Evolutionary conservation across 2,797 vertebrate species (phyloP), one percentile per base, ranked within the genome.

Genomic region (Neostethus bicornis): DNA sequence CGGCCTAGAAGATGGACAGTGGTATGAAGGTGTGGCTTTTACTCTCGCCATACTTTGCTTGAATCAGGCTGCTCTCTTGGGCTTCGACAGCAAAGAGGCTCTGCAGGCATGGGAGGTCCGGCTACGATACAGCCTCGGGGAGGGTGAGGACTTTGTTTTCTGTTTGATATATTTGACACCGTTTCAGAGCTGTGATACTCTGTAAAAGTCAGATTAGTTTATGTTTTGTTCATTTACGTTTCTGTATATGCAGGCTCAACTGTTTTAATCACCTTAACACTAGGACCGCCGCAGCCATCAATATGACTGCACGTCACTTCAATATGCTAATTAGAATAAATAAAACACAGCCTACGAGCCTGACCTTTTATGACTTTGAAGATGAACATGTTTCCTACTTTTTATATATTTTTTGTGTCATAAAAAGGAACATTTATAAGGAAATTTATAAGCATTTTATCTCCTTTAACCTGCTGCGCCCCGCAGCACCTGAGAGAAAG

Each of bases 31-130:
- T 0, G 90, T 94, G 70, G 86, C 82, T 44, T 94, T 94, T 37
- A 92, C 93, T 0, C 91, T 99, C 2, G 90, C 94, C 47, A 86
- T 99, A 69, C 68, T 98, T 78, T 96, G 96, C 67, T 91, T 96
- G 61, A 92, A 90, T 41, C 95, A 97, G 86, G 88, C 93, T 0
- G 77, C 93, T 61, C 90, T 96, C 75, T 90, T 99, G 81, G 96
- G 95, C 62, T 98, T 98, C 6, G 96, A 99, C 75, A 94, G 85
- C 90, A 94, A 90, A 20, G 96, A 97, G 75, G 87, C 90, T 13
- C 91, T 97, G 91, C 92, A 91, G 3, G 93, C 93, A 6, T 99
- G 96, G 97, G 97, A 98, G 25, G 64, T 89, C 34, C 91, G 95
- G 7, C 93, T 97, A 58, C 93, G 92, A 41, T 94, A 96, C 65